Evolutionary conservation across 2,797 vertebrate genomes (phyloP).

Genomic region (Serranus cabrilla): DNA sequence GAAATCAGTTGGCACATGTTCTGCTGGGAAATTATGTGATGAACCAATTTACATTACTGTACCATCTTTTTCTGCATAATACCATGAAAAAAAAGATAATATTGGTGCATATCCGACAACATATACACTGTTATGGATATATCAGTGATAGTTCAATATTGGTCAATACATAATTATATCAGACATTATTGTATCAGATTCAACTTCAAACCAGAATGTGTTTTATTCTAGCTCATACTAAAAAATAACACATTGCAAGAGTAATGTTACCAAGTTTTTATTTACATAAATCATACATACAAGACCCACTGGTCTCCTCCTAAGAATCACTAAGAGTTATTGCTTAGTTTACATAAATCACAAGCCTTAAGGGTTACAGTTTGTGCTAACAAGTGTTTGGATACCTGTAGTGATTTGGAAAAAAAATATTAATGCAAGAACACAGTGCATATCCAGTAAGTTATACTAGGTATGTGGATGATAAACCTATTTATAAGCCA

Average conservation of each 20-base stretch:
- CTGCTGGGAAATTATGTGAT: no score
- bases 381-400: slow-evolving; percentile 55
- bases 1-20: no score
- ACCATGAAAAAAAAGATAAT: no score
- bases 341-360: slow-evolving; percentile 68
- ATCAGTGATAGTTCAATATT: no score
- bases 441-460: slow-evolving; percentile 48
- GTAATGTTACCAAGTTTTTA: slow-evolving; percentile 70
- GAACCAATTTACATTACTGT: no score
- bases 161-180: neutral
- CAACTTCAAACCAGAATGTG: no score
- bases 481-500: slow-evolving; percentile 39
- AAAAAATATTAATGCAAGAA: slow-evolving; percentile 22
- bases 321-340: slow-evolving; percentile 57
- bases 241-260: slow-evolving; percentile 26
- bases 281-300: slow-evolving; percentile 77
- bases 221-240: neutral
- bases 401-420: slow-evolving; percentile 49
- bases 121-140: no score
- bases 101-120: no score
- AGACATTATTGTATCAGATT: neutral
- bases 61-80: no score
- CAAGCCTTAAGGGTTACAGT: slow-evolving; percentile 49
- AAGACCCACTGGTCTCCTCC: slow-evolving; percentile 45
- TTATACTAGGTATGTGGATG: slow-evolving; percentile 40